These are phyloP conservation scores for Lophotis ruficrista DNA, from an alignment of 2,113 vertebrate genomes.

Conservation along the genomic window DNA sequence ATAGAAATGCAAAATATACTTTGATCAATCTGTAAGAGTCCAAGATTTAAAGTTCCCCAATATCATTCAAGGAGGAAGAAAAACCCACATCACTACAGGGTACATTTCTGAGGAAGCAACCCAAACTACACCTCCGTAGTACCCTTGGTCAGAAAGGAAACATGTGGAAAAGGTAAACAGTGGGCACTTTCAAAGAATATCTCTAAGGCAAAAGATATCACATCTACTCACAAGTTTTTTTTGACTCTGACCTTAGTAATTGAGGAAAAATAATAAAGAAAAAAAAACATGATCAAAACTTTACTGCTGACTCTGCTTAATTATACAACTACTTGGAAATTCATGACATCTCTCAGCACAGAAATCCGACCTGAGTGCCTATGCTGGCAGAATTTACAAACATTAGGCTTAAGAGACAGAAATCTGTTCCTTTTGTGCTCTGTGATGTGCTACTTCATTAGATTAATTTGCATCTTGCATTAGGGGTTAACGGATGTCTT, in stretches of 20 bases:
- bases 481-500: background rate
- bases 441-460: background rate
- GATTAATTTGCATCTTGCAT: background rate
- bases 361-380: background rate
- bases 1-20: background rate
- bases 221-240: background rate
- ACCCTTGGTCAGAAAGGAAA: background rate
- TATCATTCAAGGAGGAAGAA: background rate
- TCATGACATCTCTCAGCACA: background rate
- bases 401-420: background rate
- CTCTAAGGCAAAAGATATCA: background rate
- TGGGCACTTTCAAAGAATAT: background rate
- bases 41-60: background rate
- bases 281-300: background rate
- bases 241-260: background rate
- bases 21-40: background rate
- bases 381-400: background rate
- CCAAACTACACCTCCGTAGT: background rate
- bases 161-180: background rate
- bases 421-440: background rate
- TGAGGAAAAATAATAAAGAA: background rate
- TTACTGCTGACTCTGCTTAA: background rate
- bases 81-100: background rate
- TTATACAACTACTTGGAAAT: background rate
- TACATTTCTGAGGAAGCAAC: background rate